Evolutionary conservation across 1,140 invertebrate species (phyloP).

Genomic region (Caenorhabditis tropicalis): DNA sequence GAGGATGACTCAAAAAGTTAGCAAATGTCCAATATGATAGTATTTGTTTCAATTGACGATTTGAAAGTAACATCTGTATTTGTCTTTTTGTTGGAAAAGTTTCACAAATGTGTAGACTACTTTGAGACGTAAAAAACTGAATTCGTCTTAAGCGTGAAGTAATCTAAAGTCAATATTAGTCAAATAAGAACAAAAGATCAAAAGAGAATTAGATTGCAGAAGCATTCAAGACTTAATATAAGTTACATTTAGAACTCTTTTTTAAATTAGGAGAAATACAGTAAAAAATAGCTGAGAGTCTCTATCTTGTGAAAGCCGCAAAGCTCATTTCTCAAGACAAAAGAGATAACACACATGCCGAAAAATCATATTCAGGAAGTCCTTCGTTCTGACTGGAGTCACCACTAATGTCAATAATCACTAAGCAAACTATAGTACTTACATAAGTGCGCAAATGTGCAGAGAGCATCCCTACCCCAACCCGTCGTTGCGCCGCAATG

Average conservation of each 20-base stretch:
- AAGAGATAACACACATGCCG: slow-evolving; percentile 36
- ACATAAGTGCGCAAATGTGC: slow-evolving; percentile 44
- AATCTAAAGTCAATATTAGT: too few relatives aligned
- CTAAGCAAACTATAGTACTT: slow-evolving; percentile 41
- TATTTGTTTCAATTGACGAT: too few relatives aligned
- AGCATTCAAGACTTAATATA: too few relatives aligned
- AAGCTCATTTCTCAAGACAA: slow-evolving; percentile 2
- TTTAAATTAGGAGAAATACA: background rate
- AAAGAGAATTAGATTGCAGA: too few relatives aligned
- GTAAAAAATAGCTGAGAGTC: background rate
- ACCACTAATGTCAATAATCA: slow-evolving; percentile 45
- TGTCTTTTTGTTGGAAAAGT: too few relatives aligned
- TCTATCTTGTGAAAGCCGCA: background rate
- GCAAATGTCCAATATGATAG: too few relatives aligned
- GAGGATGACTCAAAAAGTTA: background rate
- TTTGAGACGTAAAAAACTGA: too few relatives aligned
- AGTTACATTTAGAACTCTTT: too few relatives aligned
- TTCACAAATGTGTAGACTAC: too few relatives aligned
- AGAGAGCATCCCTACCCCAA: slow-evolving; percentile 1
- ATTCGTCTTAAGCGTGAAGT: too few relatives aligned
- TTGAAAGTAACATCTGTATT: too few relatives aligned
- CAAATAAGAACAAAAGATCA: too few relatives aligned
- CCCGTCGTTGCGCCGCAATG: background rate
- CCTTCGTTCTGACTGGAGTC: slow-evolving; percentile 42
- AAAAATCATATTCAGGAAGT: slow-evolving; percentile 45